A percentile compares a stretch with the other conserved stretches of the same genome.
Conservation (phyloP, 2,797 vertebrate genomes). For the Lacerta agilis region DNA sequence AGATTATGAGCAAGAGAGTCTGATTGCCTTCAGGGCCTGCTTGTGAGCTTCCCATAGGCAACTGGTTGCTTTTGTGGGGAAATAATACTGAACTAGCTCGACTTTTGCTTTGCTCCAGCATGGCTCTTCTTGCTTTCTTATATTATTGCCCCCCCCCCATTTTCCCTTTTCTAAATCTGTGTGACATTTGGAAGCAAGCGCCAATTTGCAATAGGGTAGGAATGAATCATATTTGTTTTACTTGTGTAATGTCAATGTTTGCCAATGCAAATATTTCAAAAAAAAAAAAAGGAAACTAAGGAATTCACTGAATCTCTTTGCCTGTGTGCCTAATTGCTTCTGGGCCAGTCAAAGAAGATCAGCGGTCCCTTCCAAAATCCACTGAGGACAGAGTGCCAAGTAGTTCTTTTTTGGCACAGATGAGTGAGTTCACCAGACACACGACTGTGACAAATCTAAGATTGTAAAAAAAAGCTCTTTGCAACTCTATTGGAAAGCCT, state of each 20-base stretch:
- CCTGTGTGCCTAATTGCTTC: neutral
- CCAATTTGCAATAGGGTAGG: neutral
- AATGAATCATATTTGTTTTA: neutral
- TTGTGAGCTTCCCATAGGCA: too few relatives aligned
- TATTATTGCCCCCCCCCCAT: too few relatives aligned
- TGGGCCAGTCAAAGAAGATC: constrained; percentile 25
- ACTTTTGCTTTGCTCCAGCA: too few relatives aligned
- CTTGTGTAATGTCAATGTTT: neutral
- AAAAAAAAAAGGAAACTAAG: neutral
- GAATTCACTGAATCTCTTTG: neutral
- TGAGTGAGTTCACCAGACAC: neutral
- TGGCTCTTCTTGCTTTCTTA: too few relatives aligned
- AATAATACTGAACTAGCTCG: too few relatives aligned
- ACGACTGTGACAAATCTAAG: constrained; percentile 26
- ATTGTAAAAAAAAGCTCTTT: neutral
- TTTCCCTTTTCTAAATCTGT: neutral
- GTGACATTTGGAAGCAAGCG: neutral
- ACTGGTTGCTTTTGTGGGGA: too few relatives aligned
- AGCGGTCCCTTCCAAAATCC: neutral
- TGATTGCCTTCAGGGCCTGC: too few relatives aligned
- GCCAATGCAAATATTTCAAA: neutral
- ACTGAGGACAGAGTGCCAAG: constrained; percentile 5
- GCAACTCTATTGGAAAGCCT: neutral
- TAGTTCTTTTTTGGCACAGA: neutral
- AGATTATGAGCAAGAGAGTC: too few relatives aligned